A percentile compares a stretch with the other conserved stretches of the same genome.
These are phyloP conservation scores for Antechinus flavipes DNA, from an alignment of 2,113 vertebrate species.

Conservation along the genomic window DNA sequence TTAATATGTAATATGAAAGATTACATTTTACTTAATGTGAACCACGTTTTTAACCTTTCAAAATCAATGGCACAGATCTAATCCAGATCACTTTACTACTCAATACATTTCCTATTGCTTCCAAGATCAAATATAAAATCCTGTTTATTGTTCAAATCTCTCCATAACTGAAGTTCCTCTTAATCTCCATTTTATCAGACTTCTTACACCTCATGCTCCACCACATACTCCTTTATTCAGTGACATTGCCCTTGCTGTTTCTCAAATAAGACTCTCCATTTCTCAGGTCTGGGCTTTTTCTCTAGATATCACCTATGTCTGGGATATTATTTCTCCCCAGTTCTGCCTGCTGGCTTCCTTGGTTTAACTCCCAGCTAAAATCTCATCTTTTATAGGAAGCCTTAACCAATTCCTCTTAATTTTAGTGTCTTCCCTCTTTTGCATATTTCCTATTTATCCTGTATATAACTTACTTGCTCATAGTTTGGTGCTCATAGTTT, in stretches of 20 bases:
- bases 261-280: neutral
- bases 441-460: neutral
- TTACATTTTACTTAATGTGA: neutral
- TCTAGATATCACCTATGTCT: neutral
- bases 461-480: neutral
- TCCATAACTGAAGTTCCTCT: neutral
- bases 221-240: too few species aligned
- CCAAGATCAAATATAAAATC: neutral
- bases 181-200: neutral
- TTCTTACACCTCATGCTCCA: neutral
- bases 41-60: neutral
- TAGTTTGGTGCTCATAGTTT: too few species aligned
- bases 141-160: neutral
- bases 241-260: neutral
- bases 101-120: neutral
- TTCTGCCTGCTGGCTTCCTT: neutral
- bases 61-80: neutral
- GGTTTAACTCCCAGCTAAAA: neutral
- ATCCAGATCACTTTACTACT: too few species aligned
- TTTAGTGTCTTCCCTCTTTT: neutral
- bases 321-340: neutral
- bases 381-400: neutral
- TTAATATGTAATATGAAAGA: neutral
- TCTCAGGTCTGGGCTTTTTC: neutral
- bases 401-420: neutral